Percentiles rank a stretch among this genome's conserved stretches.
phyloP scores from a whole-genome alignment of 2,113 vertebrate species.

The Bambusicola thoracicus region DNA sequence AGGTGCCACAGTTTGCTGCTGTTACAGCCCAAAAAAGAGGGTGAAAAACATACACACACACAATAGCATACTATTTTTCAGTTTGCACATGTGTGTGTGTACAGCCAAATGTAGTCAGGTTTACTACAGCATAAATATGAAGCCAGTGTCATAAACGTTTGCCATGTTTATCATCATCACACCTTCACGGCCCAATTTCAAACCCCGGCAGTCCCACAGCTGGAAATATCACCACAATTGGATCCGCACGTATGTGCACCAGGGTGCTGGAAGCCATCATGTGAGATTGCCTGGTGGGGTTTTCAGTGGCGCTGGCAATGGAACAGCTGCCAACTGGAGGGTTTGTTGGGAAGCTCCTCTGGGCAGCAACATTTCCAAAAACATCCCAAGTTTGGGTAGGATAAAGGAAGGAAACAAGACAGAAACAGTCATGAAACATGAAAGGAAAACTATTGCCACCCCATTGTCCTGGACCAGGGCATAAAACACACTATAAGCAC shows the following conservation, averaged over 20 bases:
- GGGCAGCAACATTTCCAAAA: not conserved
- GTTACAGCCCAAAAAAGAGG: not conserved
- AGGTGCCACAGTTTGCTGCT: not conserved
- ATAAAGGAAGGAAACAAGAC: not conserved
- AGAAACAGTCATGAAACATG: not conserved
- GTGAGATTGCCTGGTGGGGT: not conserved
- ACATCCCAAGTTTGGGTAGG: not conserved
- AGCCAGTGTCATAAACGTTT: not conserved
- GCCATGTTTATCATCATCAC: not conserved
- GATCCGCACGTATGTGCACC: too few relatives aligned
- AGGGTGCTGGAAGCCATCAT: not conserved
- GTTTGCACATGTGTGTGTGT: fast-evolving
- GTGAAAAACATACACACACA: fast-evolving
- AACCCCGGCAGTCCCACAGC: not conserved
- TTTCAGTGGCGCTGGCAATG: too few relatives aligned
- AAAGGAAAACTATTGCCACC: not conserved
- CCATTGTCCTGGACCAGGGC: not conserved
- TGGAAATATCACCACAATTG: not conserved
- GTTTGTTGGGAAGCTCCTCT: not conserved
- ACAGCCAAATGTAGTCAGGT: not conserved
- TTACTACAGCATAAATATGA: not conserved
- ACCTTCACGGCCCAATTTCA: not conserved
- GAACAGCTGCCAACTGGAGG: not conserved
- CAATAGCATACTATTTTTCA: not conserved
- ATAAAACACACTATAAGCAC: not conserved